phyloP scores from a whole-genome alignment of 2,113 vertebrate genomes.

The Phalacrocorax brasilianus region DNA sequence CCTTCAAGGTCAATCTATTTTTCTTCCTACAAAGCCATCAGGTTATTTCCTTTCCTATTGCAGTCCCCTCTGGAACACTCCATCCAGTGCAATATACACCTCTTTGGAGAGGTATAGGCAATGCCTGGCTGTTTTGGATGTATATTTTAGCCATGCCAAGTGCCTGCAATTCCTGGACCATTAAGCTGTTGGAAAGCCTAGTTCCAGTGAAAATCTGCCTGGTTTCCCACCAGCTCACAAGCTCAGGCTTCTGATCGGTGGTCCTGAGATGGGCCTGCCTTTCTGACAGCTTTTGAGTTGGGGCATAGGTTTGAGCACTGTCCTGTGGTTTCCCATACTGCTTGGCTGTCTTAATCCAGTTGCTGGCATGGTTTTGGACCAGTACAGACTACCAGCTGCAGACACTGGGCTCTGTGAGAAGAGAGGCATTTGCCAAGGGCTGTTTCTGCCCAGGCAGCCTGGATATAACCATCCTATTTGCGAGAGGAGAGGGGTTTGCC shows the following conservation, averaged over 20 bases:
- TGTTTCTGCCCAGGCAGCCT: neutral
- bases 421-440: neutral
- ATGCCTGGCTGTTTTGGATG: neutral
- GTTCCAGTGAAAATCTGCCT: neutral
- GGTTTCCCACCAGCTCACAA: neutral
- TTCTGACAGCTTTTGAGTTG: neutral
- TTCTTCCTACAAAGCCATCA: neutral
- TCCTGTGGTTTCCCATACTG: neutral
- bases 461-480: rapidly evolving
- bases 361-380: neutral
- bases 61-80: neutral
- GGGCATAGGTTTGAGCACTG: neutral
- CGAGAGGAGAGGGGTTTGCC: neutral
- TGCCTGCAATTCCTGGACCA: neutral
- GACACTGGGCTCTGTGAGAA: rapidly evolving
- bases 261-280: neutral
- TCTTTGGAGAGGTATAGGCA: neutral
- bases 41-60: neutral
- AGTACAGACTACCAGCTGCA: neutral
- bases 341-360: neutral
- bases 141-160: neutral
- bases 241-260: neutral
- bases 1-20: neutral
- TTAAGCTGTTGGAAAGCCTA: neutral
- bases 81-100: neutral